Evolutionary conservation across 2,113 vertebrate species (phyloP).

Genomic region (Cyprichromis sp.): DNA sequence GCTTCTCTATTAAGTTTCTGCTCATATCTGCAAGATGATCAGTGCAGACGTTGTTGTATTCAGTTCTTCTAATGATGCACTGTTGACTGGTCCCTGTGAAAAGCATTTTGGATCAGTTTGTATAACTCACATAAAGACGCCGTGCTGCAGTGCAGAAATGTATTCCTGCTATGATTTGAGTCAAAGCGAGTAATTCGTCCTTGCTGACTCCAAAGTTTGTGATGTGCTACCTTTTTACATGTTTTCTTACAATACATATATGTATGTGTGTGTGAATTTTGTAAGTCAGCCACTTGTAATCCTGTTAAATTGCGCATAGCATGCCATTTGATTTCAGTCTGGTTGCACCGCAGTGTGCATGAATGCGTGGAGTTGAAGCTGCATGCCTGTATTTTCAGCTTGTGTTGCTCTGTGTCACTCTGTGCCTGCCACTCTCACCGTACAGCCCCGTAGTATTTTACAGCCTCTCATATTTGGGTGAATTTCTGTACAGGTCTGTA

Average conservation of each 20-base stretch:
- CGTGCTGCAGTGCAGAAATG: neutral
- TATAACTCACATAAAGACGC: neutral
- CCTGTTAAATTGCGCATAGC: neutral
- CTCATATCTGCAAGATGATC: neutral
- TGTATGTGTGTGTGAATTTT: neutral
- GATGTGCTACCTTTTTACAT: neutral
- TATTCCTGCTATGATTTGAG: neutral
- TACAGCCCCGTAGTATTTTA: neutral
- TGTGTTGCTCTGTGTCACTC: neutral
- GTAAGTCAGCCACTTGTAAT: neutral
- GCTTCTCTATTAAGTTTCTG: neutral
- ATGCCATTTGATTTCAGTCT: neutral
- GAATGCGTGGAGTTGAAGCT: neutral
- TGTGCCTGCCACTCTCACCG: neutral
- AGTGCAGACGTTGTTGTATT: neutral
- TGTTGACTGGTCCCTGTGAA: neutral
- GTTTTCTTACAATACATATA: neutral
- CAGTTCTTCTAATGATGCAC: neutral
- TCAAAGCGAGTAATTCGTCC: neutral
- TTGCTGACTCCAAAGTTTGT: neutral
- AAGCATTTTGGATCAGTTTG: neutral
- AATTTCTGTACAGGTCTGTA: constrained; percentile 21
- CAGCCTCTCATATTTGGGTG: neutral
- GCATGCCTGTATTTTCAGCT: neutral
- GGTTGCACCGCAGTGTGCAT: neutral